These are phyloP conservation scores for Hydropotes inermis DNA, from an alignment of 2,113 vertebrate genomes.

Conservation along the genomic window DNA sequence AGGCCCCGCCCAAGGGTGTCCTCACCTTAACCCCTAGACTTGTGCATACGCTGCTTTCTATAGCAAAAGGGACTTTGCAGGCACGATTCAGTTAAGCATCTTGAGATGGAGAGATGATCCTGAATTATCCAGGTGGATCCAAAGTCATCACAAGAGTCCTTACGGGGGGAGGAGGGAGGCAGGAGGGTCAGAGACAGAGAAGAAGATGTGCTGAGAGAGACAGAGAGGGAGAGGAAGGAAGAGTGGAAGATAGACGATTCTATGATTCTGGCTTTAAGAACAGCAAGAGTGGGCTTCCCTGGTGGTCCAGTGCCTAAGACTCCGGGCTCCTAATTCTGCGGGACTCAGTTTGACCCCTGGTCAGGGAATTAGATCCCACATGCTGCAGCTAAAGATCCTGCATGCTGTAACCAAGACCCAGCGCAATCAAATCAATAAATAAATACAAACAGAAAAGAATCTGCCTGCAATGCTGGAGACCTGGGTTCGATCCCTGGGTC, in stretches of 20 bases:
- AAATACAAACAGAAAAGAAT: neutral
- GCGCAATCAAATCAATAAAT: neutral
- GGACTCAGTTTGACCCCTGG: neutral
- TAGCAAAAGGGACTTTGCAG: neutral
- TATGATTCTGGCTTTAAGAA: neutral
- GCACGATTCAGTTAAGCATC: neutral
- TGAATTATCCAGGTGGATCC: neutral
- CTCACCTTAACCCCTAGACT: neutral
- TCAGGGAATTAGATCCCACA: neutral
- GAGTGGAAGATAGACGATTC: neutral
- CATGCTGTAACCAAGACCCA: neutral
- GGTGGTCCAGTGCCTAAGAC: neutral
- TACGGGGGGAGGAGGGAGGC: neutral
- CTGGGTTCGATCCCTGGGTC: rapidly evolving
- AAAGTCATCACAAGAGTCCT: neutral
- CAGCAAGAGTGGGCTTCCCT: neutral
- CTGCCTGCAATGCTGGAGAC: neutral
- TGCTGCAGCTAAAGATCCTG: neutral
- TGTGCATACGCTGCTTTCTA: rapidly evolving
- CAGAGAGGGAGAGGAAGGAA: neutral
- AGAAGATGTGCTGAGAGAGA: neutral
- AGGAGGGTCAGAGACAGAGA: neutral
- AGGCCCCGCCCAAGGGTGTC: neutral
- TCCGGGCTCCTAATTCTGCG: neutral
- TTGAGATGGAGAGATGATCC: rapidly evolving